Evolutionary conservation across 2,888 invertebrate species (phyloP), one percentile per base, ranked within the genome.

Genomic region (Lottia scabra): DNA sequence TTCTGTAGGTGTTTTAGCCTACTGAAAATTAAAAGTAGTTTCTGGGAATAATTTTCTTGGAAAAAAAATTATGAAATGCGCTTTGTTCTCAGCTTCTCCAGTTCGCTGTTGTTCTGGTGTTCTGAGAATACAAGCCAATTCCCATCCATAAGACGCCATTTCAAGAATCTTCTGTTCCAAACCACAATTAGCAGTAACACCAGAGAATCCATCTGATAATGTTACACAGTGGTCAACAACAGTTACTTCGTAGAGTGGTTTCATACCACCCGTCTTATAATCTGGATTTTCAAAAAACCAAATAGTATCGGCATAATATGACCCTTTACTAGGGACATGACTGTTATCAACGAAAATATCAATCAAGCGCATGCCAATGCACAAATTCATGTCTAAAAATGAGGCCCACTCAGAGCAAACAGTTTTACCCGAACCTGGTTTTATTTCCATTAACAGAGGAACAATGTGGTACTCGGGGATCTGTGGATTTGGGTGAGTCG

Each of bases 271-370:
- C 26, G 81, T 26, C 5, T 78, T 72, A 5, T 84, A 80, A 0
- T 77, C 75, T 6, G 84, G 81, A 73, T 87, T 88, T 76, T 88
- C 88, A 75, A 88, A 88, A 38, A 87, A 83, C 84, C 87, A 87
- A 46, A 87, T 78, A 38, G 84, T 81, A 75, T 85, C 83, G 62
- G 80, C 76, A 8, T 68, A 67, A 0, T 71, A 65, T 1, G 74
- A 72, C 3, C 48, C 69, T 48, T 48, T 48, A 8, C 16, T 15
- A 48, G 15, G 15, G n/a, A 19, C 19, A 26, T 48, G 19, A 0
- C 75, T 73, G 30, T 74, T 71, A 74, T 87, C 87, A 45, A 85
- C 78, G 74, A 87, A 87, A 38, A 87, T 82, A 68, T 87, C 87
- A 0, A 87, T 82, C 38, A 87, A 80, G 63, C 83, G 82, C 85